Conservation (phyloP, 2,888 invertebrate species). For the Zygogramma bicolorata region DNA sequence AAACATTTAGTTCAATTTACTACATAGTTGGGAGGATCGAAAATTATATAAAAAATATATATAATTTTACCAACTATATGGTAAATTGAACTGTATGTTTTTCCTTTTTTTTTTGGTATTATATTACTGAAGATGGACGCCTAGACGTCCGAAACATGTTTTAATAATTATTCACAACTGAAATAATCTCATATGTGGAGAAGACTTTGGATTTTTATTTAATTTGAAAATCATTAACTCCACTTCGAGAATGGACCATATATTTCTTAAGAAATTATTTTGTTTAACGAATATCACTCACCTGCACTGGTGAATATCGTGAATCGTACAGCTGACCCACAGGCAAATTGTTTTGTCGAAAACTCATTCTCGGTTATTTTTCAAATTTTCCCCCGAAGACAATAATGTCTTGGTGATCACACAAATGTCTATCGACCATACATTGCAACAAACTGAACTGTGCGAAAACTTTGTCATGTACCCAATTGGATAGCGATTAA, state of each 20-base stretch:
- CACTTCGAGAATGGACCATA: background rate
- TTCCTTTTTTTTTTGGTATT: too few relatives aligned
- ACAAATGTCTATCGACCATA: slow-evolving; percentile 1
- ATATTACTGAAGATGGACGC: too few relatives aligned
- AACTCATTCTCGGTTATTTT: slow-evolving; percentile 25
- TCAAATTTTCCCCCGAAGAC: background rate
- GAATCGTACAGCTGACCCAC: slow-evolving; percentile 55
- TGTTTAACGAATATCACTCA: slow-evolving; percentile 31
- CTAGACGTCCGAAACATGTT: too few relatives aligned
- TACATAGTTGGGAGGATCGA: too few relatives aligned
- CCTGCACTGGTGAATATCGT: slow-evolving; percentile 56
- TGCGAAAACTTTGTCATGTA: slow-evolving; percentile 17
- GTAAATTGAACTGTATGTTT: too few relatives aligned
- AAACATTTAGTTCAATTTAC: too few relatives aligned
- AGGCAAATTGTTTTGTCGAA: slow-evolving; percentile 43
- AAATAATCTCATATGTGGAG: too few relatives aligned
- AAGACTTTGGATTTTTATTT: too few relatives aligned
- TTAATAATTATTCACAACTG: too few relatives aligned
- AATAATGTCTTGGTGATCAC: background rate
- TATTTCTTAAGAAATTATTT: background rate
- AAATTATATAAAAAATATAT: too few relatives aligned
- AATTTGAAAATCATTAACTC: background rate
- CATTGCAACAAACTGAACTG: slow-evolving; percentile 14
- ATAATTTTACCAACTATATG: too few relatives aligned
- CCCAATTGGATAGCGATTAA: slow-evolving; percentile 23